These are phyloP conservation scores for Eupithecia centaureata DNA, from an alignment of 2,888 invertebrate species.

Conservation along the genomic window DNA sequence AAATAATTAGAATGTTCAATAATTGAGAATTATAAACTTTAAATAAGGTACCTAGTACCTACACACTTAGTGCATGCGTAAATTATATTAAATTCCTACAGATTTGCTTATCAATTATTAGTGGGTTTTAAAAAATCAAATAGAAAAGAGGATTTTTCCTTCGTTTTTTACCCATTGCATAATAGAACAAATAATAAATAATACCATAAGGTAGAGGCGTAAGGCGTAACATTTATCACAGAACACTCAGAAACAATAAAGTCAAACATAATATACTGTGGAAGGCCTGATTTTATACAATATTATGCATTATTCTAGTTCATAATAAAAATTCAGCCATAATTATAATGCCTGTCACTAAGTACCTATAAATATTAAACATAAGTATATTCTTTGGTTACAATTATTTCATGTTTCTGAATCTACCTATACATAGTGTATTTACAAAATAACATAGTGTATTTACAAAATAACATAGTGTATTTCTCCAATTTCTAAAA, in stretches of 20 bases:
- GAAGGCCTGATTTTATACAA: too few relatives aligned
- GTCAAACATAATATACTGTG: too few relatives aligned
- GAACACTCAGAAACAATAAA: background rate
- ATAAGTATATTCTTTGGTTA: constrained; percentile 4
- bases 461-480: background rate
- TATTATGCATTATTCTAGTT: too few relatives aligned
- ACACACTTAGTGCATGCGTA: background rate
- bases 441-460: background rate
- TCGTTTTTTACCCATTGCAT: background rate
- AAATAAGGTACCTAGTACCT: background rate
- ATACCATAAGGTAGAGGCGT: background rate
- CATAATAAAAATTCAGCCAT: too few relatives aligned
- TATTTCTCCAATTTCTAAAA: background rate
- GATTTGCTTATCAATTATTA: background rate
- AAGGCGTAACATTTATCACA: constrained; percentile 14
- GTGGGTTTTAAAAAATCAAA: background rate
- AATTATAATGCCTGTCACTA: too few relatives aligned
- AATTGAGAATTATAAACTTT: background rate
- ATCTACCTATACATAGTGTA: background rate
- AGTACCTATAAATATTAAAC: too few relatives aligned
- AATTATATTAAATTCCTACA: background rate
- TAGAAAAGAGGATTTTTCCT: background rate
- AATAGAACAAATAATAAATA: background rate
- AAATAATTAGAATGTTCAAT: background rate
- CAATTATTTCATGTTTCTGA: background rate